Evolutionary conservation across 1,140 invertebrate species (phyloP), one percentile per base, ranked within the genome.

Genomic region (Leptestheria dahalacensis): DNA sequence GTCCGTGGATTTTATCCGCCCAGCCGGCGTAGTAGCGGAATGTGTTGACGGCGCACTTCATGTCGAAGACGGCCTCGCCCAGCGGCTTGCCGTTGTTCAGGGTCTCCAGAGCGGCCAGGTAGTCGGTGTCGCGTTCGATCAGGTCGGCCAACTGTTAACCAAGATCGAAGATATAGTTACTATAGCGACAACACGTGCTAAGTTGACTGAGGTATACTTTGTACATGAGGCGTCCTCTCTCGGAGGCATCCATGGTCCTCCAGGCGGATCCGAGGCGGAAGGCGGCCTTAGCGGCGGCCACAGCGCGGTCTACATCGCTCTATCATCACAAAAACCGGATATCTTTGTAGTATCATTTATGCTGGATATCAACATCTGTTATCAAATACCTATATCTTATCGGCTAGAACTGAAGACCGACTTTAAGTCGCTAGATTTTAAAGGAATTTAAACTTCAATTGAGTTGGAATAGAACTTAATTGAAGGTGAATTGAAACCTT

Each of bases 31-130:
- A 91, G 70, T 95, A 96, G 64, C 86, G 77, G 54, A 90, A 72
- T 33, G 54, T 57, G 10, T 51, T 51, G 33, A 74, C 77, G 51
- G 78, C 74, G 29, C 84, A 73, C 3, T 77, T 69, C 33, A 93
- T 74, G 70, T 92, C 87, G 23, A 75, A 76, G 20, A 77, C 66
- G 1, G 89, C 74, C 62, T 79, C 77, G 0, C 68, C 70, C 61
- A 78, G 83, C 1, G 89, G 80, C 73, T 96, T 96, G 29, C 93
- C 93, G 77, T 89, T 92, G 71, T 97, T 87, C 28, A 91, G 68
- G 1, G 83, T 82, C 73, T 96, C 91, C 46, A 89, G 67, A 62
- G 76, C 79, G 1, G 86, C 83, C 25, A 95, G 68, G 59, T 86
- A 78, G 0, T 78, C 70, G 10, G 72, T 69, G 67, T 95, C 84